These are phyloP conservation scores for Tympanuchus pallidicinctus DNA, from an alignment of 2,113 vertebrate species.

Conservation along the genomic window DNA sequence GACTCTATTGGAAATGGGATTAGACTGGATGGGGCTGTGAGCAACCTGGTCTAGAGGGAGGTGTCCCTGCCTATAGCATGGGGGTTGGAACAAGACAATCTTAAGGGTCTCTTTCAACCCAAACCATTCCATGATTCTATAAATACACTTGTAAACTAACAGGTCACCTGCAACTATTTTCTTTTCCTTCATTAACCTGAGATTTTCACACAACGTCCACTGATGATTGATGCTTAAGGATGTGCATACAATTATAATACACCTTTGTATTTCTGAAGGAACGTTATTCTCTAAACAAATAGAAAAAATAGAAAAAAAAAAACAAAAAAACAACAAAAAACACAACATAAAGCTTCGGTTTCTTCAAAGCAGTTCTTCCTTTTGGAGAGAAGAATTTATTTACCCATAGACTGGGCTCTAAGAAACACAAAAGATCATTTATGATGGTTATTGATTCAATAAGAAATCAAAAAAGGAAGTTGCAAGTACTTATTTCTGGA, in stretches of 20 bases:
- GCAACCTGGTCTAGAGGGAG: too few relatives aligned
- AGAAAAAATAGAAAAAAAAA: conserved; percentile 16
- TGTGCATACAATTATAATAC: conserved; percentile 12
- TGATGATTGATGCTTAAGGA: background rate
- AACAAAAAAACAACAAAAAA: background rate
- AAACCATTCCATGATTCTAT: too few relatives aligned
- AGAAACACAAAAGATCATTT: background rate
- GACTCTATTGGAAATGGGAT: background rate
- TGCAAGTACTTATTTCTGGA: background rate
- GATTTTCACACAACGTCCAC: background rate
- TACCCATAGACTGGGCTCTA: background rate
- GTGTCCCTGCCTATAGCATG: too few relatives aligned
- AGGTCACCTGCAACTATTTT: background rate
- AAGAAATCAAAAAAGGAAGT: background rate
- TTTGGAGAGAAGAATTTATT: background rate
- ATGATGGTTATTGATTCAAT: background rate
- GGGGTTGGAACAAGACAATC: too few relatives aligned
- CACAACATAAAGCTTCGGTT: background rate
- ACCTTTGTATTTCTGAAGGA: background rate
- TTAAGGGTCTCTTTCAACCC: too few relatives aligned
- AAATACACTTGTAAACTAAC: background rate
- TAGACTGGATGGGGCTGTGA: too few relatives aligned
- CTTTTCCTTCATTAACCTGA: background rate
- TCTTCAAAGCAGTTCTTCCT: background rate
- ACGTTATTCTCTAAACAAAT: background rate